Base-by-base conservation (phyloP, 1,140 invertebrate genomes). In the Atta colombica region DNA sequence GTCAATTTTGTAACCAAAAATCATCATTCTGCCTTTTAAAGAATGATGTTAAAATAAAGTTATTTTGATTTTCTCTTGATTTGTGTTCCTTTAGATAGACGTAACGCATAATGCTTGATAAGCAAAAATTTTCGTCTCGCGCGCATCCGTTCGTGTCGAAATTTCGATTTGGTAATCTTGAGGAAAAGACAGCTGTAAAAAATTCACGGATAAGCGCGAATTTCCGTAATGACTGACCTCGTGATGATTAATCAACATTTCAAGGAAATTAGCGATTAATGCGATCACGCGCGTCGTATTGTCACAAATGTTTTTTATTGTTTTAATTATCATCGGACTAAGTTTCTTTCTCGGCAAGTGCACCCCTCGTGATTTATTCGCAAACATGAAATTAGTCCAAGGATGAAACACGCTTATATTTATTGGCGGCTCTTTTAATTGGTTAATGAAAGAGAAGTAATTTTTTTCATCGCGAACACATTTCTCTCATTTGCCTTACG, bases 161-260 rank as follows among this genome's bases (percentile, higher is more conserved):
- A 69, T 21, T 55, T 21, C 6, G 4, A 69, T 39, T 80, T 69
- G n/a, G 14, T 55, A 39, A 35, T 39, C 77, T 6, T 21, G 21
- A 45, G 31, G 16, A 28, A 1, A 1, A 28, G 3, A 1, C 5
- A 8, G 18, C 49, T 51, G 14, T 49, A 2, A 16, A 18, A 78
- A 7, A 77, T 49, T 49, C n/a, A 6, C n/a, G 55, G 4, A 31
- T 10, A 16, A 49, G 18, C 16, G 16, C 39, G 12, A 12, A 8
- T 80, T 14, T n/a, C 14, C 16, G 25, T 12, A 87, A 25, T 49
- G 68, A 0, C 12, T 25, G 68, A 61, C 60, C 81, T 88, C 78
- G 55, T 61, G 16, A 49, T 12, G 12, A 85, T 77, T 89, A 89
- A 86, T 89, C 63, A 66, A 78, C 61, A 5, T 31, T 71, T 49